Evolutionary conservation across 1,140 invertebrate genomes (phyloP).

Genomic region (Formica selysi): DNA sequence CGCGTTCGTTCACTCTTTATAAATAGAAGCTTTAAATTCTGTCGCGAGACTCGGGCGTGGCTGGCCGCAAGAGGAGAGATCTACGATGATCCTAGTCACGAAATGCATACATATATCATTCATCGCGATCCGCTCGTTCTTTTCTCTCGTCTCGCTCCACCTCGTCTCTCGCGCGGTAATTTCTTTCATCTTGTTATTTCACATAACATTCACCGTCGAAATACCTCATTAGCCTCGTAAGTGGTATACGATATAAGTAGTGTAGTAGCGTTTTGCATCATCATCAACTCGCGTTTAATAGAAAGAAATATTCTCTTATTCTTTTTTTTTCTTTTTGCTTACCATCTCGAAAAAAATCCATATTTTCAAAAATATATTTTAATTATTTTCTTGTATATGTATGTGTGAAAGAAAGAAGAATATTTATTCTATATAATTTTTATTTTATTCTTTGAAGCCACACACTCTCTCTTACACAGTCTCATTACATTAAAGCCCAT

Average conservation of each 20-base stretch:
- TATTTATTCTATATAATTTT: background rate
- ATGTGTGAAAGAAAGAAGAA: background rate
- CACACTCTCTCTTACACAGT: too few species aligned
- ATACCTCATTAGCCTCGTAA: background rate
- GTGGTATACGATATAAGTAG: too few species aligned
- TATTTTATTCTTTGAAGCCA: background rate
- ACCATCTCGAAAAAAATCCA: background rate
- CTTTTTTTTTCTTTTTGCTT: background rate
- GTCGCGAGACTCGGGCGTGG: slow-evolving; percentile 75
- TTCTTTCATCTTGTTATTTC: slow-evolving; percentile 52
- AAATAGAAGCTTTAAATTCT: slow-evolving; percentile 80
- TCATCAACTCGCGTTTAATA: background rate
- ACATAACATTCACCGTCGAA: slow-evolving; percentile 36
- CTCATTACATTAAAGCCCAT: background rate
- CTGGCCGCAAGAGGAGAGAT: slow-evolving; percentile 61
- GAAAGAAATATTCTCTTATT: background rate
- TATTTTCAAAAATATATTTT: background rate
- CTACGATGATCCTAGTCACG: slow-evolving; percentile 67
- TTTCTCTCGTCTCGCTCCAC: background rate
- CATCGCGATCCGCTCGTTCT: slow-evolving; percentile 64
- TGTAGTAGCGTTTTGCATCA: background rate
- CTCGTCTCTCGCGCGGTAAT: slow-evolving; percentile 3
- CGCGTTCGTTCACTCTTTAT: slow-evolving; percentile 82
- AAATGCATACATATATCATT: slow-evolving; percentile 69
- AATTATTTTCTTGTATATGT: background rate